Base-by-base conservation (phyloP, 2,113 vertebrate species). In the Thunnus maccoyii region DNA sequence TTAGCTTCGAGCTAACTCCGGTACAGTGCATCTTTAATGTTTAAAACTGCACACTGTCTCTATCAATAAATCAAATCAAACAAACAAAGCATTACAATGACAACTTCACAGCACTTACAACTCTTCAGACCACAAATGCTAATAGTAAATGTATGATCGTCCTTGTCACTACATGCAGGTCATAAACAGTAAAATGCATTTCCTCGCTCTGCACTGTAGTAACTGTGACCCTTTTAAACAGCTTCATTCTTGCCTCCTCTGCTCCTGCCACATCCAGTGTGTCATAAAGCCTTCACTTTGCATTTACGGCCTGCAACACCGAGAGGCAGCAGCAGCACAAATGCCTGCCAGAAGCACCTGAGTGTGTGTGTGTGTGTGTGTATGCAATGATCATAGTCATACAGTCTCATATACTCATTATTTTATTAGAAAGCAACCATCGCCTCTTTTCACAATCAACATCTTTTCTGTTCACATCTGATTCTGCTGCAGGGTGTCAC, bases 251-350 rank as follows among this genome's bases (percentile, higher is more conserved):
- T 25, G 2, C 76, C 74, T 71, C 48, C 64, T 73, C 71, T 47
- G 41, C 70, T 83, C 46, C 80, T 78, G 74, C 67, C 63, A 81
- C 72, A 76, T 20, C 58, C 79, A 41, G 44, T 13, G 69, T 78
- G 85, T 80, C 78, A 81, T 89, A 85, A 86, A 85, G 81, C 60
- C 68, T 85, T 88, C 78, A 76, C 54, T 71, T 74, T 9, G 17
- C 79, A 81, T 86, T 86, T 85, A 76, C 79, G 83, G 84, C 77
- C 65, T 2, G 61, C 65, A 57, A 68, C 20, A 22, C 16, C 3
- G 14, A 50, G 51, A 74, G 72, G 56, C 70, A 77, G 75, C 83
- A 3, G 80, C 78, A 36, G 7, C 5, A 61, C 76, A 72, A 78
- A 86, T 62, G 72, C 61, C 68, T 54, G 73, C 74, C 82, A 72